Evolutionary conservation across 2,797 vertebrate genomes (phyloP), one percentile per base, ranked within the genome.

Genomic region (Poeciliopsis presidionis): DNA sequence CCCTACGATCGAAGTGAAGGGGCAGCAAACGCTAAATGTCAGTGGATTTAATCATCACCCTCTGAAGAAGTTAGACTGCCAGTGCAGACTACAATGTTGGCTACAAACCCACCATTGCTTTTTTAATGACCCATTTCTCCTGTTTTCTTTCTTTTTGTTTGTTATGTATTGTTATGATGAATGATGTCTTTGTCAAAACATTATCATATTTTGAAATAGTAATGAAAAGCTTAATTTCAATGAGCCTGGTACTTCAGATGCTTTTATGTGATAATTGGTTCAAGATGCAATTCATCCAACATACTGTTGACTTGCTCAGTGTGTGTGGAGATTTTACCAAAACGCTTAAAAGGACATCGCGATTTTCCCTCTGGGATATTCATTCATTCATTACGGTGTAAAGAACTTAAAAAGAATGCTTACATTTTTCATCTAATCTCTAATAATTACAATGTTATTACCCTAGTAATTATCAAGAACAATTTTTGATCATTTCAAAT

Each of bases 41-140:
- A 84, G 84, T 82, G 57, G 89, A 93, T 90, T 87, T 86, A 89
- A 88, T 86, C 84, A 61, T 89, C 88, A 71, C 67, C 13, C 87
- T 80, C 81, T 88, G 88, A 76, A 88, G 86, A 63, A 89, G 88
- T 87, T 84, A 71, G 84, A 70, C 77, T 78, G 85, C 84, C 87
- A 87, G 86, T 83, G 80, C 83, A 72, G 88, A 84, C 84, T 90
- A 86, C 81, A 81, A 88, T 81, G 89, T 87, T 82, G 84, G 82
- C 82, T 87, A 80, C 49, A 63, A 28, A 46, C 45, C n/a, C 59
- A 20, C 4, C 2, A 30, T 7, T 61, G 61, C 20, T 39, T 69
- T 18, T 69, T 51, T 46, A 70, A 70, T 28, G 5, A 46, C 25
- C 13, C 41, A 28, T 76, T 25, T 39, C 2, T 49, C 41, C 41